Conservation (phyloP, 2,888 invertebrate species). For the Eristalis intricaria region DNA sequence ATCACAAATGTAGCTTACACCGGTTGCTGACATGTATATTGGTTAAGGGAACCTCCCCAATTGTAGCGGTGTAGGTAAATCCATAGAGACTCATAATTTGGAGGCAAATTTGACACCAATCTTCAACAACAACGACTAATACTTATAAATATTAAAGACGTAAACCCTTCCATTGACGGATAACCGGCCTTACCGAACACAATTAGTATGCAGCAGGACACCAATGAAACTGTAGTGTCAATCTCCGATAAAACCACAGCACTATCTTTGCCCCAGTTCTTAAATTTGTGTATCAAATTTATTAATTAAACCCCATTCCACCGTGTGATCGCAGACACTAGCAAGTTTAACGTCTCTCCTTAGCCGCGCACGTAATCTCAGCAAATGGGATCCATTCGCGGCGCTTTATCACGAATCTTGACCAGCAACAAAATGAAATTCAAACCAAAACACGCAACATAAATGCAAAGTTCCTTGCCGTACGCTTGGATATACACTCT, state of each 20-base stretch:
- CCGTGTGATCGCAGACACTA: background rate
- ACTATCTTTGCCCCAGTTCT: background rate
- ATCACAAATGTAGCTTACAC: too few species aligned
- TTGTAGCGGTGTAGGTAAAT: too few species aligned
- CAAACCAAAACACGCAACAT: constrained; percentile 57
- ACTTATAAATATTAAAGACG: background rate
- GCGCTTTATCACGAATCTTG: constrained; percentile 30
- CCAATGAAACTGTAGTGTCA: background rate
- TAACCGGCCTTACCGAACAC: background rate
- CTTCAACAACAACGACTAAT: background rate
- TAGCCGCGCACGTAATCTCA: constrained; percentile 6
- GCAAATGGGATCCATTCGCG: constrained; percentile 21
- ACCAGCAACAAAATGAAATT: constrained; percentile 22
- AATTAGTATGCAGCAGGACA: background rate
- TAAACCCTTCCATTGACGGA: too few species aligned
- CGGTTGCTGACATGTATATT: too few species aligned
- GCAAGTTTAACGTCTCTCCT: background rate
- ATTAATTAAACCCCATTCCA: background rate
- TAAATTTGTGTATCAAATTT: background rate
- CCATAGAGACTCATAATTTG: too few species aligned
- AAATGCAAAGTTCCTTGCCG: constrained; percentile 30
- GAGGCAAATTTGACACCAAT: too few species aligned
- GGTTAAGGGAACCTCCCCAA: too few species aligned
- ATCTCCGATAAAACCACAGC: background rate
- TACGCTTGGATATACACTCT: constrained; percentile 10